Base-by-base conservation (phyloP, 2,113 vertebrate species). In the Lepidothrix coronata region DNA sequence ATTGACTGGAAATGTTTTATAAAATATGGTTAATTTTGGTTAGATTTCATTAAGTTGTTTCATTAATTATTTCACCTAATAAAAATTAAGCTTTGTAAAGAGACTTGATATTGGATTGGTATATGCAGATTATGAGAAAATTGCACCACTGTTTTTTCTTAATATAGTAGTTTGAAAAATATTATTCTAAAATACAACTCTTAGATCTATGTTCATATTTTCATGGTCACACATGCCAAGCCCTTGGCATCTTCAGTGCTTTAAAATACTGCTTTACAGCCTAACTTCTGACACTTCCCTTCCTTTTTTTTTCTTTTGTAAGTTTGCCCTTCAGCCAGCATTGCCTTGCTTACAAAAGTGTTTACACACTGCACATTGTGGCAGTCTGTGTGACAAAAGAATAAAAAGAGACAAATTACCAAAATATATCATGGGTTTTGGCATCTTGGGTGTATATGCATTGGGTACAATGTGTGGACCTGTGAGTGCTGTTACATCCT, bases 391-490 rank as follows among this genome's bases (percentile, higher is more conserved):
- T 54, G 76, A 65, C 16, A 49, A 80, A 76, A 79, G 12, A 76
- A 41, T 33, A 58, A 39, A 63, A 80, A 44, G 25, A 71, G n/a
- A 33, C 67, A 85, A 27, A 44, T 43, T 71, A 46, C 27, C 33
- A 48, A 65, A 57, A 58, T 18, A 6, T 9, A 7, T 28, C 0
- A 12, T 6, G 23, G 25, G 13, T 35, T 89, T 77, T 27, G 22
- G 6, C 51, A 35, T 44, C 46, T 49, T 46, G 17, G 13, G 5
- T 25, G 31, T 22, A 5, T 9, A 15, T 18, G 25, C 23, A 6
- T 30, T n/a, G 24, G 25, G 23, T 16, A 16, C 0, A 1, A 30
- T 0, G 0, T n/a, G 24, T 1, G 5, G 61, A 61, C 1, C 35
- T 18, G 9, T 35, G 39, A 14, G 51, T 3, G 8, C 24, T 75